phyloP scores from a whole-genome alignment of 37 sponge, comb jelly and placozoan species.

The Haliclona indistincta region DNA sequence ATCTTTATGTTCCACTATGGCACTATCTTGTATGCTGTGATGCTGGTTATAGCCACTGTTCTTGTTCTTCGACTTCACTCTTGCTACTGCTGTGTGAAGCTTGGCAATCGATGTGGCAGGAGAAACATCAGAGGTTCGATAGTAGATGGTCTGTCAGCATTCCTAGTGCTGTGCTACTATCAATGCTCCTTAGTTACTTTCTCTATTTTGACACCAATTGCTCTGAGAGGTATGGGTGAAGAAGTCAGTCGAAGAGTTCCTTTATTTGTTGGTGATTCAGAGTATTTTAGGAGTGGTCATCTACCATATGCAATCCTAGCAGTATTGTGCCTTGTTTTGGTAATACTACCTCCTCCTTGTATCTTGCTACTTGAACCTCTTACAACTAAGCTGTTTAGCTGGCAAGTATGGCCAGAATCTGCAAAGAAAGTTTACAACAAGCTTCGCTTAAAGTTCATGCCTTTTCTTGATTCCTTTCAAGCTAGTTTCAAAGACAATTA shows the following conservation, averaged over 20 bases:
- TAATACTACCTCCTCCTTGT: conserved; percentile 3
- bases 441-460: neutral
- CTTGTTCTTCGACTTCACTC: neutral
- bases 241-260: neutral
- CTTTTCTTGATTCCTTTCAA: conserved; percentile 9
- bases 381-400: neutral
- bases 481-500: neutral
- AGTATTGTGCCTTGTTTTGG: neutral
- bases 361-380: neutral
- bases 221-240: neutral
- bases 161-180: conserved; percentile 1
- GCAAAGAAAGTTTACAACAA: neutral
- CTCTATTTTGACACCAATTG: neutral
- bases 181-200: neutral
- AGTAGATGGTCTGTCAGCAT: neutral
- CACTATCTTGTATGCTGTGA: neutral
- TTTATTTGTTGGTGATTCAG: neutral
- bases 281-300: neutral
- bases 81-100: neutral
- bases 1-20: neutral
- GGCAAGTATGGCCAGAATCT: neutral
- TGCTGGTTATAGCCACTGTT: neutral
- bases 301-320: neutral
- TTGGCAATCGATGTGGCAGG: neutral
- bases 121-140: conserved; percentile 4